Percentiles rank a stretch among this genome's conserved stretches.
Conservation (phyloP, 2,113 vertebrate species). For the Progne subis region DNA sequence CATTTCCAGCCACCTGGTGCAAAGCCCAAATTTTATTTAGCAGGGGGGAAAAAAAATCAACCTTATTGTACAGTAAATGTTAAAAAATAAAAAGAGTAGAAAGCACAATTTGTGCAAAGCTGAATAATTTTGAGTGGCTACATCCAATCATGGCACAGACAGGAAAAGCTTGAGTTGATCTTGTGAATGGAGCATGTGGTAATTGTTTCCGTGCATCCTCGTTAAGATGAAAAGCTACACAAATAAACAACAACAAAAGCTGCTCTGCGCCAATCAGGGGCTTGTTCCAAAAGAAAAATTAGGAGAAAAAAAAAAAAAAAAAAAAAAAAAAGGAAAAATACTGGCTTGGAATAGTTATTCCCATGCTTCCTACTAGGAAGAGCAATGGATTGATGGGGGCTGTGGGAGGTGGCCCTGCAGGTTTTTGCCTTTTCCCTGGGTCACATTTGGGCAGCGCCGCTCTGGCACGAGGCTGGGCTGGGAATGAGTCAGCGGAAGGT, state of each 20-base stretch:
- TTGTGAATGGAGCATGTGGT: slow-evolving; percentile 68
- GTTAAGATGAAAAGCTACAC: slow-evolving; percentile 66
- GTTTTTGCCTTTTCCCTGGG: not conserved
- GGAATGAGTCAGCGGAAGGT: slow-evolving; percentile 59
- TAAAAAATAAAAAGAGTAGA: not conserved
- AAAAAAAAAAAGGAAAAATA: not conserved
- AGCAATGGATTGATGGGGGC: not conserved
- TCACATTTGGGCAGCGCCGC: not conserved
- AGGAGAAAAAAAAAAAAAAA: not conserved
- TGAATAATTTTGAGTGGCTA: slow-evolving; percentile 15
- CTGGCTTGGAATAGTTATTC: not conserved
- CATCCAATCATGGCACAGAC: not conserved
- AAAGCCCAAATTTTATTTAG: not conserved
- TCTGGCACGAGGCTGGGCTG: not conserved
- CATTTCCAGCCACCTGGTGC: slow-evolving; percentile 18
- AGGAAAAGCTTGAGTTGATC: slow-evolving; percentile 57
- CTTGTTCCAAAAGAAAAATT: not conserved
- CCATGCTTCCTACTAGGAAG: slow-evolving; percentile 20
- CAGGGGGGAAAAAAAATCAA: not conserved
- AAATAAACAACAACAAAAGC: slow-evolving; percentile 71
- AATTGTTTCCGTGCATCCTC: slow-evolving; percentile 69
- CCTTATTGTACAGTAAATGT: not conserved
- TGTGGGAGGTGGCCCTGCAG: accelerated
- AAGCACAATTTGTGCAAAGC: not conserved
- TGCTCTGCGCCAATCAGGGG: not conserved